These are phyloP conservation scores for Leptopilina boulardi DNA, from an alignment of 1,140 invertebrate species.

Conservation along the genomic window DNA sequence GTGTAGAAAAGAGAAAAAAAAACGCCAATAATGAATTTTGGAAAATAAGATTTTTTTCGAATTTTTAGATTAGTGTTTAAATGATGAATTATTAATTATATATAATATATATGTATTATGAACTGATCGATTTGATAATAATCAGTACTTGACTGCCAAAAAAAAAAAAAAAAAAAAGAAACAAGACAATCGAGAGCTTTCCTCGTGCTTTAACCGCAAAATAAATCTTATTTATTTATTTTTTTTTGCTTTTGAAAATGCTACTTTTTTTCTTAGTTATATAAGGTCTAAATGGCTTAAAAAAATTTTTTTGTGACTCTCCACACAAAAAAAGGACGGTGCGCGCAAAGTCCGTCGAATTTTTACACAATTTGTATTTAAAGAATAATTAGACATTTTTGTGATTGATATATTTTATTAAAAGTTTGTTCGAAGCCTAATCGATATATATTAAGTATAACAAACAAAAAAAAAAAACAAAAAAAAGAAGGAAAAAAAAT, in stretches of 20 bases:
- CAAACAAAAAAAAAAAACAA: too few species aligned
- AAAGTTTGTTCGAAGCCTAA: slow-evolving; percentile 8
- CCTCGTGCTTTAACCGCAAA: slow-evolving; percentile 18
- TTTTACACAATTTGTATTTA: slow-evolving; percentile 4
- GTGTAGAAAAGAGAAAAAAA: background rate
- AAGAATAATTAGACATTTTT: background rate
- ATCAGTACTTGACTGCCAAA: background rate
- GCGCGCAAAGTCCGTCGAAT: background rate
- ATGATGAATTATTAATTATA: background rate
- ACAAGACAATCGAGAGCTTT: slow-evolving; percentile 5
- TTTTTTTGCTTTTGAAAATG: background rate
- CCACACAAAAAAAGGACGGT: background rate
- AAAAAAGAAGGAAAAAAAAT: background rate
- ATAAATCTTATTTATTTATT: background rate
- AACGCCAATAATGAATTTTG: background rate
- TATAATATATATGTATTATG: too few species aligned
- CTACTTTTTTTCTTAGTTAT: background rate
- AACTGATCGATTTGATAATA: background rate
- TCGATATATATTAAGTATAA: background rate
- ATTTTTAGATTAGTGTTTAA: background rate
- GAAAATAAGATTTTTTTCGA: background rate
- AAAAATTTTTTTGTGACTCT: background rate
- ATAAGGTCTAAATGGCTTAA: background rate
- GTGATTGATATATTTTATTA: background rate
- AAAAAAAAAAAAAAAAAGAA: background rate